Conservation (phyloP, 1,140 invertebrate genomes). For the Drosophila watanabei region DNA sequence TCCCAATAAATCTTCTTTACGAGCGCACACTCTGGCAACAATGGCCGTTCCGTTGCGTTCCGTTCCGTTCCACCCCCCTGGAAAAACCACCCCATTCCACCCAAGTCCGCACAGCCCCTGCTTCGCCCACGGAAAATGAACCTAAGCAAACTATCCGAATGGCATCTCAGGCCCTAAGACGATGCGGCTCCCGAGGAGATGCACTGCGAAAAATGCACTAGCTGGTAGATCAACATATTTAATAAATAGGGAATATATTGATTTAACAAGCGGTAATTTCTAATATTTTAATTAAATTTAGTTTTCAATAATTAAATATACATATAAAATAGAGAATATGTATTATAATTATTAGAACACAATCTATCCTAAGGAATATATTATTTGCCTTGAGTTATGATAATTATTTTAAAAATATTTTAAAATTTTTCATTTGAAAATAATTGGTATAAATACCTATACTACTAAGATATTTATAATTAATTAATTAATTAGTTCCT, state of each 20-base stretch:
- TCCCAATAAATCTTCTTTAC: constrained; percentile 85
- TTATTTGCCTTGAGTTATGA: too few relatives aligned
- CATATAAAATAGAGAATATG: not conserved
- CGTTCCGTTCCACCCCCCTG: constrained; percentile 24
- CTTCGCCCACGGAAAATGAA: constrained; percentile 73
- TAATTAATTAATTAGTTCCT: too few relatives aligned
- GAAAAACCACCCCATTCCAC: constrained; percentile 12
- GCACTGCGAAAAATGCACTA: constrained; percentile 27
- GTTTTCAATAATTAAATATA: not conserved
- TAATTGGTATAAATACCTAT: too few relatives aligned
- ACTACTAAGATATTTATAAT: too few relatives aligned
- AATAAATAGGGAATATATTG: not conserved
- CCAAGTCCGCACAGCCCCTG: constrained; percentile 6
- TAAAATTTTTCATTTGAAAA: too few relatives aligned
- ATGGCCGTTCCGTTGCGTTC: constrained; percentile 65
- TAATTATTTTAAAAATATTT: too few relatives aligned
- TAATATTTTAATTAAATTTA: not conserved
- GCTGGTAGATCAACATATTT: not conserved
- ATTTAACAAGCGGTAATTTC: not conserved
- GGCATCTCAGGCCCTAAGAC: constrained; percentile 74
- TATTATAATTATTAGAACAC: not conserved
- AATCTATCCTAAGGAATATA: too few relatives aligned
- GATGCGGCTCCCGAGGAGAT: constrained; percentile 39
- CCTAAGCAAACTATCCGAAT: constrained; percentile 85
- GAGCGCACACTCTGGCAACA: constrained; percentile 85